Evolutionary conservation across 2,888 invertebrate genomes (phyloP).

Genomic region (Hybos culiciformis): DNA sequence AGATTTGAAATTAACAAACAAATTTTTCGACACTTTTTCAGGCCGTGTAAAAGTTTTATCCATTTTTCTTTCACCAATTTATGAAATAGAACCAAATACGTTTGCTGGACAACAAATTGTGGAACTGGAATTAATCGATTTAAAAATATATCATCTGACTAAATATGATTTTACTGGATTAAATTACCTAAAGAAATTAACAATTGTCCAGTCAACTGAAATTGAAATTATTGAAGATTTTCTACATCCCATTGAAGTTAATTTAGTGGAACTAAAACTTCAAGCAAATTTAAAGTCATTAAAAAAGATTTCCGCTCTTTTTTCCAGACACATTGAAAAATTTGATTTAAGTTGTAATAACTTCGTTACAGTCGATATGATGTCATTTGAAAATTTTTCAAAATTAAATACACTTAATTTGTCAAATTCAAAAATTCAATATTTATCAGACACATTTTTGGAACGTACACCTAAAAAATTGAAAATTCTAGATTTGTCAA

Average conservation of each 20-base stretch:
- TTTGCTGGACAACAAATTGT: no score
- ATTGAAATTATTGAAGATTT: not conserved
- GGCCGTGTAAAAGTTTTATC: no score
- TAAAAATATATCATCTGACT: no score
- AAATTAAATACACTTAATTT: not conserved
- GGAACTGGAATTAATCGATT: no score
- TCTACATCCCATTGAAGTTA: not conserved
- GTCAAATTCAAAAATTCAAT: constrained; percentile 18
- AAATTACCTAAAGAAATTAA: no score
- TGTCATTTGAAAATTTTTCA: not conserved
- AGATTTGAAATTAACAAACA: no score
- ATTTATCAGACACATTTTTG: constrained; percentile 21
- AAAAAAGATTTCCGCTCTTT: not conserved
- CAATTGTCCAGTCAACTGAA: no score
- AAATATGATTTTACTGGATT: no score
- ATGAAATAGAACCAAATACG: no score
- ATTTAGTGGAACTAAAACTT: not conserved
- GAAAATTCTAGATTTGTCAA: constrained; percentile 21
- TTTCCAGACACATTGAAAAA: not conserved
- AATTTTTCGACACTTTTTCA: no score
- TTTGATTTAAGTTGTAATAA: not conserved
- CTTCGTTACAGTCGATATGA: not conserved
- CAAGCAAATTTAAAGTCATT: no score
- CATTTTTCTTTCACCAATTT: no score
- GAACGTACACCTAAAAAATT: constrained; percentile 16